Evolutionary conservation across 1,140 invertebrate species (phyloP).

Genomic region (Rhagoletis zephyria): DNA sequence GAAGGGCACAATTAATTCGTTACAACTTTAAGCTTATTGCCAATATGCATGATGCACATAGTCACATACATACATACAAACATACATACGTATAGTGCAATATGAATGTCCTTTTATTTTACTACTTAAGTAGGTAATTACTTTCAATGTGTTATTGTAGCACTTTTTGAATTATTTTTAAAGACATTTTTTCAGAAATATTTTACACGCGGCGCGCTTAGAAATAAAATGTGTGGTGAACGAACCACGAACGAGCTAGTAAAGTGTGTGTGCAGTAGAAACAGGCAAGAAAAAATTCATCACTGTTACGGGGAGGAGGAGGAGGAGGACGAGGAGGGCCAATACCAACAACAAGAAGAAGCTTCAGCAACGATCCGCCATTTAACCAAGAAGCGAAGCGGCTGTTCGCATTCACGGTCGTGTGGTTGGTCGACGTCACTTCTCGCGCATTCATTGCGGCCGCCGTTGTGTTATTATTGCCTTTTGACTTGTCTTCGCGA

Average conservation of each 20-base stretch:
- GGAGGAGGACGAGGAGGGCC: too few relatives aligned
- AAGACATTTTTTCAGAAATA: conserved; percentile 34
- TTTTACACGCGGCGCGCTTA: conserved; percentile 50
- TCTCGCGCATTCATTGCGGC: conserved; percentile 23
- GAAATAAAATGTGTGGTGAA: conserved; percentile 40
- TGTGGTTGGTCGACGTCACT: conserved; percentile 31
- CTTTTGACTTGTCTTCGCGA: conserved; percentile 50
- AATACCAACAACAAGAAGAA: conserved; percentile 40
- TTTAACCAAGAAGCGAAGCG: conserved; percentile 45
- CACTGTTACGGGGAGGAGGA: conserved; percentile 1
- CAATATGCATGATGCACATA: too few relatives aligned
- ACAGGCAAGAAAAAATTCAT: conserved; percentile 51
- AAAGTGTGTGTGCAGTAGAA: conserved; percentile 49
- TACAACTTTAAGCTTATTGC: background rate
- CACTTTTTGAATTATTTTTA: background rate
- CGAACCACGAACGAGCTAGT: conserved; percentile 37
- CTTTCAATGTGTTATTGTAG: background rate
- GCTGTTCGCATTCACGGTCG: conserved; percentile 46
- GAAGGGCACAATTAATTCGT: too few relatives aligned
- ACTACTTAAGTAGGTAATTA: background rate
- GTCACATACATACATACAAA: too few relatives aligned
- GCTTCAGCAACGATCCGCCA: conserved; percentile 28
- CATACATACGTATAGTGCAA: background rate
- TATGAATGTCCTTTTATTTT: conserved; percentile 5
- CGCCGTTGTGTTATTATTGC: conserved; percentile 47